Evolutionary conservation across 2,113 vertebrate species (phyloP).

Genomic region (Scomber colias): DNA sequence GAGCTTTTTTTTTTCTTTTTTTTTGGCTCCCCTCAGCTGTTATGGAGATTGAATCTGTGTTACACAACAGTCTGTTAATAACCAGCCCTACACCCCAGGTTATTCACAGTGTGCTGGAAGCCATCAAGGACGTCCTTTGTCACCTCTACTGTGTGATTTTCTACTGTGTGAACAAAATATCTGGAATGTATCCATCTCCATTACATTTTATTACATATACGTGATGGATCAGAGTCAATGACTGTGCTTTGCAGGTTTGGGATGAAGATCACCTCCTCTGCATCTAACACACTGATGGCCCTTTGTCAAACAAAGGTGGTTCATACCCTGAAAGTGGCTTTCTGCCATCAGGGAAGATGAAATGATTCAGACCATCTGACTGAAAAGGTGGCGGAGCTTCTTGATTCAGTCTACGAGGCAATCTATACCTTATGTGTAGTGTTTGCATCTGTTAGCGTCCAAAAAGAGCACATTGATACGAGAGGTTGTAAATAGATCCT

Average conservation of each 20-base stretch:
- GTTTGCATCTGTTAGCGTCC: neutral
- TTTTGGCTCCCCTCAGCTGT: slow-evolving; percentile 12
- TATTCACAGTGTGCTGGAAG: neutral
- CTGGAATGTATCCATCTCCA: neutral
- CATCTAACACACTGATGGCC: too few relatives aligned
- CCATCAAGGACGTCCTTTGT: neutral
- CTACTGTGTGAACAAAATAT: too few relatives aligned
- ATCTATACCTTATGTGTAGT: neutral
- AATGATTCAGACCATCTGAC: too few relatives aligned
- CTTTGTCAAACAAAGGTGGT: too few relatives aligned
- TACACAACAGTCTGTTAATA: slow-evolving; percentile 14
- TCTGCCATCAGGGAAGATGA: too few relatives aligned
- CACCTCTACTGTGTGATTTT: neutral
- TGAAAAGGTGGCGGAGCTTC: too few relatives aligned
- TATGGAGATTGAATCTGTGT: slow-evolving; percentile 26
- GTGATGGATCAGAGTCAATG: too few relatives aligned
- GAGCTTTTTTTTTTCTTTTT: neutral
- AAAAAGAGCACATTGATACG: neutral
- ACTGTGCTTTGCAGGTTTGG: too few relatives aligned
- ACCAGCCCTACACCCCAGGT: neutral
- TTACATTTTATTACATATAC: too few relatives aligned
- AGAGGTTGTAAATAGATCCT: neutral
- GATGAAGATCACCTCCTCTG: too few relatives aligned
- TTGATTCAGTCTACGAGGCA: too few relatives aligned
- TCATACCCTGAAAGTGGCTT: too few relatives aligned